Conservation (phyloP, 2,888 invertebrate genomes). For the Drosophila anomalata region DNA sequence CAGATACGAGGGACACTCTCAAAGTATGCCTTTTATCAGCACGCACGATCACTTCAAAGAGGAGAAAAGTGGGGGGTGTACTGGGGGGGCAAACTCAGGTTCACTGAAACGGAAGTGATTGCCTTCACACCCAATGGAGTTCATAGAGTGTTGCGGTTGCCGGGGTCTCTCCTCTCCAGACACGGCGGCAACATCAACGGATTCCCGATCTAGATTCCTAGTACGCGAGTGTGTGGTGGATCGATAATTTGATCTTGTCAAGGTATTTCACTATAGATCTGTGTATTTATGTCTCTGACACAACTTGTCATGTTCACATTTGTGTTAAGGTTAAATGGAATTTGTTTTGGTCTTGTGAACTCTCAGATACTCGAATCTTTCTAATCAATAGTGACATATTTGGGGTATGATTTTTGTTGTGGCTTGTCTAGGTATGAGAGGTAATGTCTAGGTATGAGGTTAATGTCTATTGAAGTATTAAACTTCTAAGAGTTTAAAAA, state of each 20-base stretch:
- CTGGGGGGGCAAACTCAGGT: slow-evolving; percentile 9
- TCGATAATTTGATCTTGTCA: slow-evolving; percentile 70
- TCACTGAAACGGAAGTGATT: slow-evolving; percentile 75
- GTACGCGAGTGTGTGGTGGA: slow-evolving; percentile 1
- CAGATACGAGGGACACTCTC: slow-evolving; percentile 64
- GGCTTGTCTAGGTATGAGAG: neutral
- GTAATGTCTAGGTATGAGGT: too few relatives aligned
- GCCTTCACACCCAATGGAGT: slow-evolving; percentile 73
- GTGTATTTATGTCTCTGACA: slow-evolving; percentile 30
- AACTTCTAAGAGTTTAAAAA: too few relatives aligned
- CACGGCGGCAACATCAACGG: slow-evolving; percentile 44
- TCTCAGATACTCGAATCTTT: slow-evolving; percentile 3
- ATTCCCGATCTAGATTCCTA: slow-evolving; percentile 13
- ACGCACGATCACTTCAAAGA: slow-evolving; percentile 79
- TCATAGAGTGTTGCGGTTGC: slow-evolving; percentile 50
- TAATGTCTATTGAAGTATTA: neutral
- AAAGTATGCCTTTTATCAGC: slow-evolving; percentile 69
- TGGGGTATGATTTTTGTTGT: slow-evolving; percentile 14
- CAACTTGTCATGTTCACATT: slow-evolving; percentile 46
- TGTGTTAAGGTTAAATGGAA: slow-evolving; percentile 69
- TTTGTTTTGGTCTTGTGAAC: slow-evolving; percentile 39
- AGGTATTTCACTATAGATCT: slow-evolving; percentile 43
- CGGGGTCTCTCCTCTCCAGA: slow-evolving; percentile 12
- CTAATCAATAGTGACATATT: slow-evolving; percentile 61
- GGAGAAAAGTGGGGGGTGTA: neutral